A percentile compares a stretch with the other conserved stretches of the same genome.
Conservation (phyloP, 2,113 vertebrate species). For the Coptodon bakossiorum region DNA sequence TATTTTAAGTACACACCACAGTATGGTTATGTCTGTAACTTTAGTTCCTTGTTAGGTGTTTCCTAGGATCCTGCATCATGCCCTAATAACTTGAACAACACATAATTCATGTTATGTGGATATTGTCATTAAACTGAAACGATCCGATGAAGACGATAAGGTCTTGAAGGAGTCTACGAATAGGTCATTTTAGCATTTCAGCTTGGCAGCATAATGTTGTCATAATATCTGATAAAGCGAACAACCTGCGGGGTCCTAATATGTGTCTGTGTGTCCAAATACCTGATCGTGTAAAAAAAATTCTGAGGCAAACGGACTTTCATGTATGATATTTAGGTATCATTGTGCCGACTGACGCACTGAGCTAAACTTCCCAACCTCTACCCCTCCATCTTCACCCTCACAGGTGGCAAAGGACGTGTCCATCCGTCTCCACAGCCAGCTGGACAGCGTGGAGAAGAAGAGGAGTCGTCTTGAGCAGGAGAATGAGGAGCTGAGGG, state of each 20-base stretch:
- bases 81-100: neutral
- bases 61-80: neutral
- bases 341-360: accelerated
- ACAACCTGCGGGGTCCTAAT: neutral
- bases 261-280: neutral
- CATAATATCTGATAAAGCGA: neutral
- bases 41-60: neutral
- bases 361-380: neutral
- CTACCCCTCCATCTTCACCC: neutral
- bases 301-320: accelerated
- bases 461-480: constrained; percentile 86
- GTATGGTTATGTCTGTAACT: neutral
- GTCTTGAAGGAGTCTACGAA: accelerated
- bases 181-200: neutral
- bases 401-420: constrained; percentile 94
- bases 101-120: neutral
- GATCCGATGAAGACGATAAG: accelerated
- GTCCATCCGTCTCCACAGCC: constrained; percentile 91
- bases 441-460: constrained; percentile 90
- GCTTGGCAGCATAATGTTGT: neutral
- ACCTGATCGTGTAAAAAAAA: neutral
- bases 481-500: constrained; percentile 91
- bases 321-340: neutral
- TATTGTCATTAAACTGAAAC: neutral
- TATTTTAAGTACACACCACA: neutral